These are phyloP conservation scores for Metridium senile DNA, from an alignment of 92 coral and sea anemone species.

Conservation along the genomic window DNA sequence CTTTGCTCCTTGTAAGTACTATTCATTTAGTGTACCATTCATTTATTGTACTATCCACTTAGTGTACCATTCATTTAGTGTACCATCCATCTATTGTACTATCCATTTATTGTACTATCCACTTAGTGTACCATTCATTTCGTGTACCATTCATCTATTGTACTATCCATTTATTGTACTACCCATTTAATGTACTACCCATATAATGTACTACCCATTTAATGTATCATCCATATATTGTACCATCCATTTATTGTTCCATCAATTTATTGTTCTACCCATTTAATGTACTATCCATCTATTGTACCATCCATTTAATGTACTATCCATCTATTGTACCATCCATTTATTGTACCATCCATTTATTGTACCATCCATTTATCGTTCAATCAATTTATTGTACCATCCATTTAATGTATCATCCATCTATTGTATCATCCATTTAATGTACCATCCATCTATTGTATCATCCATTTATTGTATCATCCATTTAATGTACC, in stretches of 20 bases:
- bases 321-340: too few relatives aligned
- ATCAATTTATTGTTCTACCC: background rate
- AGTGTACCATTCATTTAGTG: background rate
- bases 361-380: too few relatives aligned
- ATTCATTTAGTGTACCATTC: background rate
- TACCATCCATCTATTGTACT: background rate
- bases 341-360: too few relatives aligned
- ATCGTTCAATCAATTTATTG: too few relatives aligned
- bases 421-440: too few relatives aligned
- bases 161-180: background rate
- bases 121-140: background rate
- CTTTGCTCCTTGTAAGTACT: conserved; percentile 89
- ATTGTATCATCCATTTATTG: too few relatives aligned
- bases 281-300: too few relatives aligned
- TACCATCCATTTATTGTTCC: background rate
- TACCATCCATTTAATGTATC: too few relatives aligned
- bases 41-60: background rate
- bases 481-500: too few relatives aligned
- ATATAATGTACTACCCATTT: background rate
- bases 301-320: too few relatives aligned
- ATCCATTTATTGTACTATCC: background rate
- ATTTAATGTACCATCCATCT: too few relatives aligned
- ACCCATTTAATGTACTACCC: background rate
- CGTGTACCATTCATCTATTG: background rate
- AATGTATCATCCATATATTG: background rate